Base-by-base conservation (phyloP, 1,140 invertebrate genomes). In the Drosophila miranda region DNA sequence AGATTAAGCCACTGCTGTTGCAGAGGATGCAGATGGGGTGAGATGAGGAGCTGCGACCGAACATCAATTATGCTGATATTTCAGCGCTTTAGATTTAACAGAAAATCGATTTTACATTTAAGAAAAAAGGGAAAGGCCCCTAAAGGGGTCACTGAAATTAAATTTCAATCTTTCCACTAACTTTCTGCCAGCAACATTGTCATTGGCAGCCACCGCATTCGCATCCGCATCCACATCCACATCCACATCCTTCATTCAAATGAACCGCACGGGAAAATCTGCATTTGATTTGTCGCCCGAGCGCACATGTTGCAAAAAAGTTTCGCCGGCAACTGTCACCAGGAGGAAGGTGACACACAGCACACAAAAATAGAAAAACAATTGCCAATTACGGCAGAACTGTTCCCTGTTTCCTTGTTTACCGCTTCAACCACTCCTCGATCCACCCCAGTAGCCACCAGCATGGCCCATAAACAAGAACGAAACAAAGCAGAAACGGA, bases 311-410 rank as follows among this genome's bases (percentile, higher is more conserved):
- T 75, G 70, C 82, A 75, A 86, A 75, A 63, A 82, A 57, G 21
- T 75, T 78, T 58, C 43, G 49, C 21, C 34, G 55, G 50, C 60
- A 77, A 76, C 69, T 77, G 73, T 50, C 51, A 70, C 58, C 75
- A 61, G 30, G 7, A 34, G 8, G 62, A 78, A 78, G 75, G 71
- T 79, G 82, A 30, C 49, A 66, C 43, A 38, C 34, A 38, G 11
- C 9, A 67, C 41, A 69, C 52, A 63, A 68, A 79, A 86, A 77
- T 59, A 77, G 82, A 81, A 82, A 87, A 87, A 87, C 82, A 87
- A 87, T 87, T 87, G 82, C 82, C 82, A 87, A 87, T 87, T 87
- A 87, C 83, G 69, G 68, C 56, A 62, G 57, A 59, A 61, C 56
- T 26, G 60, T 73, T 45, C 52, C 44, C 67, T n/a, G 56, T 23